Evolutionary conservation across 2,888 invertebrate species (phyloP), one percentile per base, ranked within the genome.

Genomic region (Ophion slaviceki): DNA sequence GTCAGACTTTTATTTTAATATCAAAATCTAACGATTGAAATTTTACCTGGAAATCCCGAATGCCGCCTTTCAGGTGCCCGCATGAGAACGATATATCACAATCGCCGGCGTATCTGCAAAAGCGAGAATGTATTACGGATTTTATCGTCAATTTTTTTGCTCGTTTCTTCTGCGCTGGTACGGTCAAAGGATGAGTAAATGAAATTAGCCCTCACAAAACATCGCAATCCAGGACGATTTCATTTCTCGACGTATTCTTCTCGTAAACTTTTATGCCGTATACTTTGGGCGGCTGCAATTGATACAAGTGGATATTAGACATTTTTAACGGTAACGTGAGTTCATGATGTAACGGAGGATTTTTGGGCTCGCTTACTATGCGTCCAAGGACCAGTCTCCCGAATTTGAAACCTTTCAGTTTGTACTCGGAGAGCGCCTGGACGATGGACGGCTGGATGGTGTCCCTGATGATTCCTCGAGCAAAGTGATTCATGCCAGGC

Each of bases 221-320:
- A 95, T 99, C 99, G 90, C 99, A 95, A 94, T 99, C 99, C 96
- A 99, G 97, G 90, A 99, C 98, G 90, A 99, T 99, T 95, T 99
- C 99, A 95, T 98, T 95, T 93, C 99, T 96, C 40, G 97, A 97
- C 45, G 98, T 96, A 94, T 99, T 98, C 94, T 98, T 97, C 90
- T 99, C 98, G 94, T 99, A 99, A 11, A 99, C 99, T 95, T 99
- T 99, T 3, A 99, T 97, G 74, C 99, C 99, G 82, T 99, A 98
- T 90, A 99, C 96, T 88, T 99, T 96, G 7, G 98, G 97, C 32
- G 99, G 99, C 98, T 98, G 94, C 17, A 95, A 95, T 59, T 11
- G 53, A 36, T 61, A 28, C 6, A 71, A 67, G 24, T 72, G 68
- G 4, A 45, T 53, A 40, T 71, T 64, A 10, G 6, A 45, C n/a